Evolutionary conservation across 1,140 invertebrate genomes (phyloP).

Genomic region (Venustaconcha ellipsiformis): DNA sequence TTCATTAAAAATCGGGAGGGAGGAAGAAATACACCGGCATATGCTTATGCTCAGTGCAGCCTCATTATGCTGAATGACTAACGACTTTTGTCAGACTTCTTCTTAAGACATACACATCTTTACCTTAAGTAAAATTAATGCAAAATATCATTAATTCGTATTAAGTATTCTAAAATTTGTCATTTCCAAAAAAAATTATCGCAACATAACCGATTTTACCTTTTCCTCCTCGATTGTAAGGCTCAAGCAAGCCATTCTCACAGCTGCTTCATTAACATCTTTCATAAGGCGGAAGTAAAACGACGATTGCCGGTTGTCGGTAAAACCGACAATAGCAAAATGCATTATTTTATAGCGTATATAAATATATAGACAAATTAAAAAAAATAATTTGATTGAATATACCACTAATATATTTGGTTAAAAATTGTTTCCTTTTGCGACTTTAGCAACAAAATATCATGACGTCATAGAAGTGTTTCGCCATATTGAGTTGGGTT

Average conservation of each 20-base stretch:
- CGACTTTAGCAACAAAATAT: conserved; percentile 20
- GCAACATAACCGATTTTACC: conserved; percentile 20
- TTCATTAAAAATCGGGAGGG: no score
- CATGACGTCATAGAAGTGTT: conserved; percentile 49
- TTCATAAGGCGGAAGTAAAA: conserved; percentile 14
- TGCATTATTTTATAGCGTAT: background rate
- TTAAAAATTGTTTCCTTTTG: conserved; percentile 32
- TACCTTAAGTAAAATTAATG: no score
- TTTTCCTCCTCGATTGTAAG: conserved; percentile 37
- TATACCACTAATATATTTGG: background rate
- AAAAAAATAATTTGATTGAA: background rate
- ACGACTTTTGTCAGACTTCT: no score
- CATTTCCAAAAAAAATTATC: no score
- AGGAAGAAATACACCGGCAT: no score
- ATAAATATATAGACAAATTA: conserved; percentile 8
- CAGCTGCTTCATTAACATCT: conserved; percentile 33
- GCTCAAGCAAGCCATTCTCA: conserved; percentile 37
- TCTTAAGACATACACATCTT: no score
- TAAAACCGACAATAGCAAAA: background rate
- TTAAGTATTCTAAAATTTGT: no score
- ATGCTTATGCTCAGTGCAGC: no score
- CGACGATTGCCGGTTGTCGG: conserved; percentile 13
- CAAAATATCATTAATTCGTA: no score
- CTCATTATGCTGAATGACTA: no score
- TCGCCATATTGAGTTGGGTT: conserved; percentile 53